Evolutionary conservation across 2,888 invertebrate genomes (phyloP), one percentile per base, ranked within the genome.

Genomic region (Xanthia togata): DNA sequence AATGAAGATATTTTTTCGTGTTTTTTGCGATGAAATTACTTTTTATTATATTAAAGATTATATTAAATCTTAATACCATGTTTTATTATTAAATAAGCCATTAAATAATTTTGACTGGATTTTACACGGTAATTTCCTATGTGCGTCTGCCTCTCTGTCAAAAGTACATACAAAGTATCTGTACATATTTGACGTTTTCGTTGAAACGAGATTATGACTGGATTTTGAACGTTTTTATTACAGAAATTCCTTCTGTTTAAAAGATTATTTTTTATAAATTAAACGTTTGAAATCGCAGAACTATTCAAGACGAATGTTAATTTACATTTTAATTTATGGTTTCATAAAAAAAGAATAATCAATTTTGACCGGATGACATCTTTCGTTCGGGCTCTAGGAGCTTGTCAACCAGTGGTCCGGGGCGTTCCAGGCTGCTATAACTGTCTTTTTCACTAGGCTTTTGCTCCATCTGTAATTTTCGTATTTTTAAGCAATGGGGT

Each of bases 341-440:
- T 53, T 57, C 2, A 35, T 57, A 47, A 47, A 68, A 50, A 44
- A 47, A 53, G 17, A 65, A 26, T 8, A 6, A 64, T 88, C 82
- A 92, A 80, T 92, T 92, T 78, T 92, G 92, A 50, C 92, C 93
- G 0, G 93, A 91, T 14, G 92, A 92, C 81, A 92, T 83, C 4
- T 82, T 89, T 23, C 91, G 88, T n/a, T 93, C 93, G 0, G 88
- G 77, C 26, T 93, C 93, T 9, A 93, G 73, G 0, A 93, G 68
- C 75, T 87, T 89, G 81, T 94, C 93, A 20, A 93, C 79, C 5
- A 91, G 63, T 0, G 88, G 87, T 1, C 88, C 90, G 23, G 91
- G 76, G 5, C 88, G 86, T 0, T 90, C 90, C 8, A 75, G 50
- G 9, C 77, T 77, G 78, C 76, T 62, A 35, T 82, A 83, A 20